Base-by-base conservation (phyloP, 2,888 invertebrate species). In the Sipha maydis region DNA sequence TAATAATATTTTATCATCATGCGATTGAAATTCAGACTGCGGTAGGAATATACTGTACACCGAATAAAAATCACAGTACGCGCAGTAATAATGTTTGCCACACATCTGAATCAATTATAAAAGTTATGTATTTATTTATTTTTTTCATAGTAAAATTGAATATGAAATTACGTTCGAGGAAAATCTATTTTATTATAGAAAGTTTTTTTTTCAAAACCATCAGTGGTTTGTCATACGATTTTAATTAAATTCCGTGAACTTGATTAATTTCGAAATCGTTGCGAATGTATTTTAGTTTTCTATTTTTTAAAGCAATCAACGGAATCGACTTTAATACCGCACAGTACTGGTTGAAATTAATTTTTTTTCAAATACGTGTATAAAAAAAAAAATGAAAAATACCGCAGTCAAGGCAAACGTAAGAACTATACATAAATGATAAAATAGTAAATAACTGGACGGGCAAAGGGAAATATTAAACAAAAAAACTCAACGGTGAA, bases 71-170 rank as follows among this genome's bases (percentile, higher is more conserved):
- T 71, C 31, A 54, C 25, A 48, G 48, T 31, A 31, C 17, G 19
- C 9, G 38, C 38, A 7, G 7, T 5, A 41, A 71, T 79, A 17
- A 54, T 71, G 31, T 71, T 83, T 82, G 54, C 31, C 54, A 25
- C 25, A 77, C 48, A 83, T 71, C 48, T 5, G 25, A 54, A 48
- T 71, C 71, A 82, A 71, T 82, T 83, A 83, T 71, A 71, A 83
- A 71, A 83, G 83, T 83, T 71, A 54, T 71, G 48, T 11, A 48
- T 28, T 41, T 48, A 48, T 48, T 83, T 41, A 19, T 69, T 48
- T 31, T 69, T 69, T 82, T 31, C 11, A 21, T 41, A 5, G 7
- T 41, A 5, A 41, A 41, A 41, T 41, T 41, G 38, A 41, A 41
- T 56, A 56, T 19, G 11, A 38, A 61, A 61, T 31, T 54, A 2